These are phyloP conservation scores for Oryzias celebensis DNA, from an alignment of 2,113 vertebrate genomes.

Conservation along the genomic window DNA sequence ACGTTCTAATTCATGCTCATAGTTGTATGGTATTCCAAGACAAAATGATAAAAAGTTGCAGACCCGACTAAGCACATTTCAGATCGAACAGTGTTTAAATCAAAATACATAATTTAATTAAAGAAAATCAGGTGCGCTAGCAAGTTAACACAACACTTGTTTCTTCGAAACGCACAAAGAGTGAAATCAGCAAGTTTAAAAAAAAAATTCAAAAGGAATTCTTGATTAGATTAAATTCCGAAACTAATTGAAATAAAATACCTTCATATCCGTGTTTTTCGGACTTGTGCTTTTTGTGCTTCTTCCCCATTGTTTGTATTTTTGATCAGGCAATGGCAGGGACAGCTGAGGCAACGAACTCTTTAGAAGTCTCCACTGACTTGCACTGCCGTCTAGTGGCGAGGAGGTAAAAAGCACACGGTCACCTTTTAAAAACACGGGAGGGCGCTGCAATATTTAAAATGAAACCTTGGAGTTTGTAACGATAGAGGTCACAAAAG, in stretches of 20 bases:
- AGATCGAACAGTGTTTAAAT: no score
- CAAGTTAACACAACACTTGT: not conserved
- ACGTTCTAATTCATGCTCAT: no score
- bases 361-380: no score
- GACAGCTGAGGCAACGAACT: constrained; percentile 16
- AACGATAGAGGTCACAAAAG: no score
- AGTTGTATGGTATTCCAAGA: no score
- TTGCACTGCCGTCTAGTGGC: constrained; percentile 14
- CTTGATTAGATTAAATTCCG: not conserved
- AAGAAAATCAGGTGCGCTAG: not conserved
- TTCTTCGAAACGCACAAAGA: constrained; percentile 3
- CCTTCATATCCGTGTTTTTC: constrained; percentile 90
- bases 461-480: no score
- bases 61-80: not conserved
- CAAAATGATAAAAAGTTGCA: no score
- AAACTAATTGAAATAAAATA: constrained; percentile 38
- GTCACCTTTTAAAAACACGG: not conserved
- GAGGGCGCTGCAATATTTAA: constrained; percentile 28
- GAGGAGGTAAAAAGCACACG: not conserved
- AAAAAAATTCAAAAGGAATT: not conserved
- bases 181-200: not conserved
- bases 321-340: constrained; percentile 6
- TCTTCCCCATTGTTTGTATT: constrained; percentile 88
- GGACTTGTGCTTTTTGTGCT: constrained; percentile 94
- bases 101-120: not conserved